Evolutionary conservation across 1,140 invertebrate genomes (phyloP), one percentile per base, ranked within the genome.

Genomic region (Pentalonia nigronervosa): DNA sequence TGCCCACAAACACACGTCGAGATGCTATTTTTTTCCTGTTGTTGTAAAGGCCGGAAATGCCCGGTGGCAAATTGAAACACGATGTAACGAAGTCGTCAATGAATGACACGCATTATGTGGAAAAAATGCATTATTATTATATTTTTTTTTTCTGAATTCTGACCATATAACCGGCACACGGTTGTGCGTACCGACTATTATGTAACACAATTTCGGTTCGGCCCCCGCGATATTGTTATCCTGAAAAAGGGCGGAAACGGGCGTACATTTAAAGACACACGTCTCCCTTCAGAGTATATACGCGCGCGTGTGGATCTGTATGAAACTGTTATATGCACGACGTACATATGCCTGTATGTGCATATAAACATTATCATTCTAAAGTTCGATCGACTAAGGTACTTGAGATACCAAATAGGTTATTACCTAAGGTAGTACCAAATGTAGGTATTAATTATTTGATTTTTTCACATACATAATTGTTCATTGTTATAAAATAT

Each of bases 11-110:
- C 81, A 93, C 91, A 56, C 91, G 91, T 53, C 91, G 91, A 67
- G 81, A 56, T 53, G 47, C 48, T 86, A 60, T 90, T 92, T 53
- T 93, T 50, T 81, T 45, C 20, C n/a, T 36, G 48, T 41, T 30
- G 91, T 93, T 93, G 48, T 93, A 93, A 93, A 93, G 91, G 91
- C 91, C 91, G 91, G 91, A 93, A 93, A 86, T 86, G 91, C 91
- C 91, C 91, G 91, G 91, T 86, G 91, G 91, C 91, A 84, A 93
- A 92, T 92, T 47, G 91, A 92, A 93, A 93, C 81, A 93, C 91
- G 81, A 86, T 45, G 91, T 93, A 53, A 93, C 91, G 76, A 86
- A 84, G 81, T 93, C 81, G 91, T 93, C 91, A 34, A 84, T 53
- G 91, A 93, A 92, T 91, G 90, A 91, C 4, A 41, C 41, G 41